These are phyloP conservation scores for Parapsyche elsis DNA, from an alignment of 1,140 invertebrate species.

Conservation along the genomic window DNA sequence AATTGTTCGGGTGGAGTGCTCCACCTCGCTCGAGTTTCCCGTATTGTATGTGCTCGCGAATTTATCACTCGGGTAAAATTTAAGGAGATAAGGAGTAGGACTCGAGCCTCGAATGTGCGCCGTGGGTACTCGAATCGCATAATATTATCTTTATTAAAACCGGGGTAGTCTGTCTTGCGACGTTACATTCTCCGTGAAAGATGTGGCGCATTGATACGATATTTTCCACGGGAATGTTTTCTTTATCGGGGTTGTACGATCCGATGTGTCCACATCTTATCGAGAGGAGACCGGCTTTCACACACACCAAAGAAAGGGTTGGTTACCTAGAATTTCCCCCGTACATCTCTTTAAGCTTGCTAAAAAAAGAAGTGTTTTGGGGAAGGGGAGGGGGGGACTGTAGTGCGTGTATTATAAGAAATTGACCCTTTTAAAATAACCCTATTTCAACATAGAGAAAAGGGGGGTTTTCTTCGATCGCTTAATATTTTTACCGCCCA, in stretches of 20 bases:
- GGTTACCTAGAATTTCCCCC: not conserved
- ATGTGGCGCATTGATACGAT: not conserved
- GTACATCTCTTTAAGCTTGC: not conserved
- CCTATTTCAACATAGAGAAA: not conserved
- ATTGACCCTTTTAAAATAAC: slow-evolving; percentile 19
- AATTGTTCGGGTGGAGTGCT: not conserved
- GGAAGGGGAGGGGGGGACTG: not conserved
- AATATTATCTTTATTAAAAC: slow-evolving; percentile 29
- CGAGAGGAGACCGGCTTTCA: not conserved
- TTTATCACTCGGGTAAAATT: slow-evolving; percentile 13
- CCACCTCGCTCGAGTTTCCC: not conserved
- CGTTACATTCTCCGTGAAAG: not conserved
- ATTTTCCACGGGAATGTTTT: not conserved
- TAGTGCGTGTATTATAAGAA: not conserved
- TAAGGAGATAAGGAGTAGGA: slow-evolving; percentile 8
- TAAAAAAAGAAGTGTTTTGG: not conserved
- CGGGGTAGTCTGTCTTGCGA: slow-evolving; percentile 13
- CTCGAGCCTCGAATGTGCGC: not conserved
- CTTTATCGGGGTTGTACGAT: not conserved
- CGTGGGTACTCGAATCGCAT: not conserved
- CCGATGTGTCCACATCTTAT: not conserved
- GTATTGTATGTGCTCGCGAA: not conserved
- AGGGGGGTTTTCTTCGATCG: not conserved
- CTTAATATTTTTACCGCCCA: not conserved
- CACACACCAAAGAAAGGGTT: too few species aligned